These are phyloP conservation scores for Melospiza melodia DNA, from an alignment of 2,113 vertebrate species.

Conservation along the genomic window DNA sequence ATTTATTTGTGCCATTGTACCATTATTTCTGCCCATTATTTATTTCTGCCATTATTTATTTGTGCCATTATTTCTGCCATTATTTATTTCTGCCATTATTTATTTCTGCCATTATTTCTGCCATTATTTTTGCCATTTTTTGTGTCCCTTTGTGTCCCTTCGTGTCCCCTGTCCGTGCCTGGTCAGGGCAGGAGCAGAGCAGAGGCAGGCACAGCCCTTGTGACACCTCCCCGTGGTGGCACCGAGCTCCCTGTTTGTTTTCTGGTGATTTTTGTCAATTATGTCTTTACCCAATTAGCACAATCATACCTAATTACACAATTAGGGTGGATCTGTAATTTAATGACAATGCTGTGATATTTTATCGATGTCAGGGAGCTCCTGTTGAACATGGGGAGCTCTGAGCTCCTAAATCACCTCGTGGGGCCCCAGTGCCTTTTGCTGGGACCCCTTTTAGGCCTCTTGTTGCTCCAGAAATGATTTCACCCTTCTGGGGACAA, in stretches of 20 bases:
- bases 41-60: no score
- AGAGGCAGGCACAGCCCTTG: neutral
- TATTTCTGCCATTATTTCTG: no score
- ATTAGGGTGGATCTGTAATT: slow-evolving; percentile 68
- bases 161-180: neutral
- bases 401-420: neutral
- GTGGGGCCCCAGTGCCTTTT: rapidly evolving
- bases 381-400: neutral
- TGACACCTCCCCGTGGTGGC: neutral
- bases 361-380: slow-evolving; percentile 6
- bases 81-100: no score
- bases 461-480: neutral
- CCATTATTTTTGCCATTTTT: no score
- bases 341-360: slow-evolving; percentile 56
- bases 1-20: neutral
- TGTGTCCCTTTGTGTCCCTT: neutral
- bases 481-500: slow-evolving; percentile 35
- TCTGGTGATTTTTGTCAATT: slow-evolving; percentile 67
- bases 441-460: neutral
- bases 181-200: neutral
- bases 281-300: slow-evolving; percentile 71
- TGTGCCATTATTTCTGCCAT: no score
- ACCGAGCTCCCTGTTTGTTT: slow-evolving; percentile 67
- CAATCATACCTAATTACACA: slow-evolving; percentile 73
- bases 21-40: neutral